Evolutionary conservation across 2,113 vertebrate species (phyloP).

Genomic region (Austrofundulus limnaeus): DNA sequence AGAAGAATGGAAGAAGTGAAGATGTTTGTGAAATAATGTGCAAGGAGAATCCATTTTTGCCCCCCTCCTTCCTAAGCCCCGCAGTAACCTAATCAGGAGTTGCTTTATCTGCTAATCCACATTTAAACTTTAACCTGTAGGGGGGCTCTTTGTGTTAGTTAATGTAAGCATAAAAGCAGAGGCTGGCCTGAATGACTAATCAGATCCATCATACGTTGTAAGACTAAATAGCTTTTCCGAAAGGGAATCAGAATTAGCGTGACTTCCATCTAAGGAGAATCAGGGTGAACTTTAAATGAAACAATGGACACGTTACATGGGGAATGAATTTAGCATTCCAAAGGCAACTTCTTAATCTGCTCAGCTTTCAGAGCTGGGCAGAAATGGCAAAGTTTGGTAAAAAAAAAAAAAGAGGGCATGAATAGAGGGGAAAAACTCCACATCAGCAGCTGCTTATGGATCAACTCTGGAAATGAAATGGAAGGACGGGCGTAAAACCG

Average conservation of each 20-base stretch:
- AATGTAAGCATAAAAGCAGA: constrained; percentile 95
- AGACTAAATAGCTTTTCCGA: constrained; percentile 88
- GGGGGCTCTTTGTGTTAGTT: constrained; percentile 97
- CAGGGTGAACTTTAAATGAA: constrained; percentile 70
- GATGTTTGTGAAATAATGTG: constrained; percentile 89
- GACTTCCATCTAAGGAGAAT: constrained; percentile 74
- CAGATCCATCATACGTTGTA: constrained; percentile 97
- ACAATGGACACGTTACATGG: constrained; percentile 68
- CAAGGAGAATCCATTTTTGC: constrained; percentile 88
- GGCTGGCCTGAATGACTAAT: constrained; percentile 91
- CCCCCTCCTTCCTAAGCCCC: constrained; percentile 70
- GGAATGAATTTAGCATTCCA: constrained; percentile 77
- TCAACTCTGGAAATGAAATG: constrained; percentile 42
- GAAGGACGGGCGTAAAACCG: constrained; percentile 53
- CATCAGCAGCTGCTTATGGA: constrained; percentile 59
- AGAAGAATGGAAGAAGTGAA: constrained; percentile 76
- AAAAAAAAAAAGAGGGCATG: constrained; percentile 54
- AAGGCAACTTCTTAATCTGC: constrained; percentile 78
- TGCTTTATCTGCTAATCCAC: constrained; percentile 98
- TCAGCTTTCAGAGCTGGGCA: constrained; percentile 72
- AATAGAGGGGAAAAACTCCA: constrained; percentile 46
- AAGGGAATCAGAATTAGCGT: constrained; percentile 86
- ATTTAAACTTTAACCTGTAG: constrained; percentile 99
- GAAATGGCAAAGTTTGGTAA: constrained; percentile 61
- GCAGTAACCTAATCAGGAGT: constrained; percentile 92